Evolutionary conservation across 2,113 vertebrate genomes (phyloP), one percentile per base, ranked within the genome.

Genomic region (Sinocyclocheilus grahami): DNA sequence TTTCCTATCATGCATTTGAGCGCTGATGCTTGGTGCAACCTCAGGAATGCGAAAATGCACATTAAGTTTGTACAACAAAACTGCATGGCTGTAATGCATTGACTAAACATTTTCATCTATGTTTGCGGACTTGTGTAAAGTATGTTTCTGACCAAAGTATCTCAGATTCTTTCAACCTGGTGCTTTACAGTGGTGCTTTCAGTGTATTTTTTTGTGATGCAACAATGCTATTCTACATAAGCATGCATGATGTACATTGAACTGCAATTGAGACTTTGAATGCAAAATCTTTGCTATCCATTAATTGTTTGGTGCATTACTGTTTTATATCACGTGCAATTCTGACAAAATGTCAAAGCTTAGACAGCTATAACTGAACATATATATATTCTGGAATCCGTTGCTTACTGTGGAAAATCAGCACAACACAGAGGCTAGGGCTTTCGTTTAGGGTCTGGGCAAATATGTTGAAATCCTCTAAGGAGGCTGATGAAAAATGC

Each of bases 401-500:
- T 82, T 39, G 71, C 81, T 77, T 86, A 63, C 60, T 84, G 82
- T 85, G 86, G 27, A 78, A 85, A 76, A 78, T 82, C 79, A 78
- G n/a, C 71, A 84, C 83, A 77, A 62, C 51, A 48, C 87, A 67
- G 74, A 87, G 46, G 71, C 71, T 82, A 72, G 65, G 75, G 81
- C 53, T 89, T 76, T 78, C 58, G 9, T 86, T 80, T 84, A 88
- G 46, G 74, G 81, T 86, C 85, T 55, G 65, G 76, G 82, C 85
- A 88, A 82, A 88, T 87, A 89, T 90, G 89, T 87, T 2, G 46
- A 90, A 96, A 96, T 94, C 95, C 96, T 97, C 95, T 27, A 90
- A 96, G 96, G 96, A 94, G 89, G 91, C 90, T 92, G 90, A 89
- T 95, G 93, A 95, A 94, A 95, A 95, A 94, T 96, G 95, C 94